A percentile compares a stretch with the other conserved stretches of the same genome.
Evolutionary conservation across 2,797 vertebrate genomes (phyloP).

Genomic region (Darevskia mixta): DNA sequence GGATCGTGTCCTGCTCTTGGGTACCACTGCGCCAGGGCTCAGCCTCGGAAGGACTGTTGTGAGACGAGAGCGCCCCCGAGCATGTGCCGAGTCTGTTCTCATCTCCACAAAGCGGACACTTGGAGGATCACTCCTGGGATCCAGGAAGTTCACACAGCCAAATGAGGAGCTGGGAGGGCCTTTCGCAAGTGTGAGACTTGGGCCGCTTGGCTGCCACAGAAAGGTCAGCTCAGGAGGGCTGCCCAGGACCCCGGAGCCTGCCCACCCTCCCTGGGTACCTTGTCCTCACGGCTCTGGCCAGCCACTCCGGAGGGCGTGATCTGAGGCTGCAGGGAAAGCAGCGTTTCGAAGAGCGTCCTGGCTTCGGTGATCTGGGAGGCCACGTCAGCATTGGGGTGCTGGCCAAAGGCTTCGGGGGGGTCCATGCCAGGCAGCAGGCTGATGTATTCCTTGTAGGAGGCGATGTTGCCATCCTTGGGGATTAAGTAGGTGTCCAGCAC

Average conservation of each 20-base stretch:
- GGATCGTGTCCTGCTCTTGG: rapidly evolving
- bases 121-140: no score
- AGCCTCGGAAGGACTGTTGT: neutral
- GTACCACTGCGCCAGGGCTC: neutral
- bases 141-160: neutral
- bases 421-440: constrained; percentile 83
- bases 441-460: constrained; percentile 83
- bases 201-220: neutral
- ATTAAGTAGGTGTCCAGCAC: constrained; percentile 82
- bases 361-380: constrained; percentile 89
- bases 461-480: constrained; percentile 83
- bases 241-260: no score
- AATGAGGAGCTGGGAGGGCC: neutral
- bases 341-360: constrained; percentile 85
- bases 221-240: neutral
- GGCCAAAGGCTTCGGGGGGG: constrained; percentile 89
- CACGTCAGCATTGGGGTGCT: constrained; percentile 90
- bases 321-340: constrained; percentile 90
- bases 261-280: constrained; percentile 72
- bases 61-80: neutral
- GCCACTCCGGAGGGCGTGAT: constrained; percentile 75
- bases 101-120: no score
- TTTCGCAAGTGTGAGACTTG: neutral
- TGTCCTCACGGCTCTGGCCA: constrained; percentile 83
- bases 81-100: no score